A percentile compares a stretch with the other conserved stretches of the same genome.
phyloP scores from a whole-genome alignment of 23 tunicate species.

The Styela clava region DNA sequence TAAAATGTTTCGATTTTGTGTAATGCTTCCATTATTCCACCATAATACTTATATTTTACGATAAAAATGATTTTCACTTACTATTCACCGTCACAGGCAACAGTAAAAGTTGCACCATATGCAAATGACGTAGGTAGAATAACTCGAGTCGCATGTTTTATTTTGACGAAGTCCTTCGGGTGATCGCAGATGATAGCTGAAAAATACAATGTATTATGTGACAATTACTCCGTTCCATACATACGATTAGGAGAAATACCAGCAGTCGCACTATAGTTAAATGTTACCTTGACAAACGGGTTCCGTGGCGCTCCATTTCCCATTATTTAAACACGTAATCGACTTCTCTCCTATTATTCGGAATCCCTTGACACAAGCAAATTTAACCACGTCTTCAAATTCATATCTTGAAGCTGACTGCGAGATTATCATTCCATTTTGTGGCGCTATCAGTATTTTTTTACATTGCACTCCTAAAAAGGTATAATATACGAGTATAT shows the following conservation, averaged over 20 bases:
- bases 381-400: conserved; percentile 41
- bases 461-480: conserved; percentile 22
- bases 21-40: background rate
- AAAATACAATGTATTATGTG: background rate
- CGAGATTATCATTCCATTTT: conserved; percentile 27
- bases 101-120: conserved; percentile 3
- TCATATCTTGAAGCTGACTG: background rate
- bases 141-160: background rate
- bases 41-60: no score
- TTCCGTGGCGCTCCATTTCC: conserved; percentile 38
- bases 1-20: background rate
- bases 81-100: conserved; percentile 12
- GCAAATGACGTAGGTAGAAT: background rate
- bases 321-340: conserved; percentile 30
- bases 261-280: no score
- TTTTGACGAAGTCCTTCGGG: conserved; percentile 33
- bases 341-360: conserved; percentile 24
- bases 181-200: conserved; percentile 47
- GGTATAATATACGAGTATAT: no score
- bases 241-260: no score
- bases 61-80: background rate
- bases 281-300: conserved; percentile 55
- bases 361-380: conserved; percentile 40
- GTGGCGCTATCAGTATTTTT: background rate
- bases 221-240: no score